phyloP scores from a whole-genome alignment of 2,113 vertebrate species.

The Varanus komodoensis region DNA sequence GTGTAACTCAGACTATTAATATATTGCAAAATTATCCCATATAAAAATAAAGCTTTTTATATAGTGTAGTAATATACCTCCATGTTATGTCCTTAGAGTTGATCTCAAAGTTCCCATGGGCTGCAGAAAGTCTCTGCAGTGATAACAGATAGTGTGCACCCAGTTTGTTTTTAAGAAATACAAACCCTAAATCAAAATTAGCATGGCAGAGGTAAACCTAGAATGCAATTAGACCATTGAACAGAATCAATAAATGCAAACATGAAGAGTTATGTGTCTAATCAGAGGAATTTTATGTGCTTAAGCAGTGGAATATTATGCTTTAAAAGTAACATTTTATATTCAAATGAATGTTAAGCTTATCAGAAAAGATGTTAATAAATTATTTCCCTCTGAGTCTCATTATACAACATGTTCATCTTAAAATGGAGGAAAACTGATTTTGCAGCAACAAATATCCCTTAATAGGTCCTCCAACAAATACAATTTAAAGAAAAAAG shows the following conservation, averaged over 20 bases:
- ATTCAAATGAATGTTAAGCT: constrained; percentile 55
- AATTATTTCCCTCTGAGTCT: constrained; percentile 52
- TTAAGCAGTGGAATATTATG: constrained; percentile 52
- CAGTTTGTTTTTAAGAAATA: constrained; percentile 74
- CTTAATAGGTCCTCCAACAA: constrained; percentile 40
- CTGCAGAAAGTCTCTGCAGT: constrained; percentile 63
- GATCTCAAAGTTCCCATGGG: constrained; percentile 64
- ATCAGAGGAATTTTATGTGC: constrained; percentile 50
- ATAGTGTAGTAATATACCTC: constrained; percentile 71
- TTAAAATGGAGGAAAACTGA: constrained; percentile 31
- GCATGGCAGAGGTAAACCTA: constrained; percentile 68
- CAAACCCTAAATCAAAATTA: constrained; percentile 78
- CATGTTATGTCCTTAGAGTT: constrained; percentile 59
- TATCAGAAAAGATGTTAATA: constrained; percentile 44
- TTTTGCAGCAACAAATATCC: constrained; percentile 50
- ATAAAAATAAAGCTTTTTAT: constrained; percentile 59
- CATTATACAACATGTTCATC: constrained; percentile 1
- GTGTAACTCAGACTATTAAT: constrained; percentile 52
- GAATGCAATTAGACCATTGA: constrained; percentile 67
- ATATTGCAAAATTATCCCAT: constrained; percentile 51
- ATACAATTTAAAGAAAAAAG: constrained; percentile 36
- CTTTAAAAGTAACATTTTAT: constrained; percentile 54
- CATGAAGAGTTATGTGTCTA: constrained; percentile 61
- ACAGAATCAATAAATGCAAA: constrained; percentile 70
- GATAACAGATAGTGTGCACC: constrained; percentile 72